Base-by-base conservation (phyloP, 2,113 vertebrate genomes). In the Lagopus leucura region DNA sequence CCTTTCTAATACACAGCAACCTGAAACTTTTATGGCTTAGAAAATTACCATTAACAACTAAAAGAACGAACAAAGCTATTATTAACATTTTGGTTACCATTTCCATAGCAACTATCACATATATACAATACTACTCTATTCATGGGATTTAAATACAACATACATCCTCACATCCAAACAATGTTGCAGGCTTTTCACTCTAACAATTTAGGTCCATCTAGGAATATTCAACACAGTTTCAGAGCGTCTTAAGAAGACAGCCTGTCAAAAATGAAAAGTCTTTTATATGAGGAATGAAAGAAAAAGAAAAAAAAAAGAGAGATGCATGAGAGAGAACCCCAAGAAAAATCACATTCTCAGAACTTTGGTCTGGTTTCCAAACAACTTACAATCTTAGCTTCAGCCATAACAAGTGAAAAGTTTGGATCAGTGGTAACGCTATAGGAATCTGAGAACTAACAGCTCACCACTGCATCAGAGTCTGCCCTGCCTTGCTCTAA, bases 1-100 rank as follows among this genome's bases (percentile, higher is more conserved):
- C 43, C 45, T 95, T 97, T 93, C 78, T 58, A 66, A 92, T 81
- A 86, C 57, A 66, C 45, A 96, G 90, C 74, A 95, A 92, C 32
- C 61, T 65, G 50, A 86, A 94, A 93, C 10, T 79, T 78, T 19
- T 55, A 65, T 8, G 11, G 63, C 43, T 92, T 81, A 43, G 15
- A 97, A 96, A 84, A 52, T 11, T 70, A 42, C 13, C 65, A 75
- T 3, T 54, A 84, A 45, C 52, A 84, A 50, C 17, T 79, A 21
- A 42, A 91, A 88, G 32, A 40, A 2, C 32, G 65, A 73, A 77
- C 40, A 86, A 86, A 77, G 43, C 13, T 38, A 22, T 65, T 81
- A 57, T 12, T 54, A 54, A 67, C 7, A 6, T 20, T 90, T 57
- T n/a, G 7, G 20, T 80, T 91, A 61, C 30, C 18, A 47, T 64